Conservation (phyloP, 2,797 vertebrate genomes). For the Lindbergichthys nudifrons region DNA sequence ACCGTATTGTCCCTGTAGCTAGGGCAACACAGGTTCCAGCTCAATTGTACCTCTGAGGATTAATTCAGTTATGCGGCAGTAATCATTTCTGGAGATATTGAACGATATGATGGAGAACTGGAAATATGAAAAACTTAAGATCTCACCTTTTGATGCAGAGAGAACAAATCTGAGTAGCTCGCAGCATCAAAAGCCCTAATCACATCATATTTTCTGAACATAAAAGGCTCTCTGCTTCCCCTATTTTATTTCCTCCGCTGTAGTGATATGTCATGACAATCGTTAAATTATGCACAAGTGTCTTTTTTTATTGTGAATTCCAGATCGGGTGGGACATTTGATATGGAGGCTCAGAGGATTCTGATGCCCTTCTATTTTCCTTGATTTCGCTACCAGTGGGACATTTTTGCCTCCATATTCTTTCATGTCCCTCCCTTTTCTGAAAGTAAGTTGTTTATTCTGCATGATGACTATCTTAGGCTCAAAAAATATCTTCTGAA, state of each 20-base stretch:
- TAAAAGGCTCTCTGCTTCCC: slow-evolving; percentile 70
- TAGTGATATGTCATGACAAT: slow-evolving; percentile 79
- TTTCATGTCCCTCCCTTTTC: slow-evolving; percentile 79
- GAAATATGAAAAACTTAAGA: slow-evolving; percentile 74
- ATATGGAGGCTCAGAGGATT: slow-evolving; percentile 76
- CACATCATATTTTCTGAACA: slow-evolving; percentile 78
- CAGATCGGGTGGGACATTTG: slow-evolving; percentile 74
- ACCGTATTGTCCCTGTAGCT: slow-evolving; percentile 67
- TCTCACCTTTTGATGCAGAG: slow-evolving; percentile 77
- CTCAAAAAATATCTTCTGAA: slow-evolving; percentile 79
- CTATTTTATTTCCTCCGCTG: slow-evolving; percentile 70
- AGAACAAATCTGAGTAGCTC: slow-evolving; percentile 59
- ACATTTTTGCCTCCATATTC: slow-evolving; percentile 75
- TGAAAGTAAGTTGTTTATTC: slow-evolving; percentile 85
- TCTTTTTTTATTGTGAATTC: slow-evolving; percentile 77
- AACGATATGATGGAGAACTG: slow-evolving; percentile 56
- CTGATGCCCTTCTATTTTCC: slow-evolving; percentile 81
- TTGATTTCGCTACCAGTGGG: slow-evolving; percentile 80
- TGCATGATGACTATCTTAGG: slow-evolving; percentile 81
- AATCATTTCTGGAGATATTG: slow-evolving; percentile 76
- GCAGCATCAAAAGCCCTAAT: slow-evolving; percentile 78
- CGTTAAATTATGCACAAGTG: slow-evolving; percentile 78
- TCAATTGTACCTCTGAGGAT: slow-evolving; percentile 67
- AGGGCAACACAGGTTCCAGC: slow-evolving; percentile 71
- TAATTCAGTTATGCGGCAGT: slow-evolving; percentile 77